Evolutionary conservation across 2,113 vertebrate genomes (phyloP).

Genomic region (Riparia riparia): DNA sequence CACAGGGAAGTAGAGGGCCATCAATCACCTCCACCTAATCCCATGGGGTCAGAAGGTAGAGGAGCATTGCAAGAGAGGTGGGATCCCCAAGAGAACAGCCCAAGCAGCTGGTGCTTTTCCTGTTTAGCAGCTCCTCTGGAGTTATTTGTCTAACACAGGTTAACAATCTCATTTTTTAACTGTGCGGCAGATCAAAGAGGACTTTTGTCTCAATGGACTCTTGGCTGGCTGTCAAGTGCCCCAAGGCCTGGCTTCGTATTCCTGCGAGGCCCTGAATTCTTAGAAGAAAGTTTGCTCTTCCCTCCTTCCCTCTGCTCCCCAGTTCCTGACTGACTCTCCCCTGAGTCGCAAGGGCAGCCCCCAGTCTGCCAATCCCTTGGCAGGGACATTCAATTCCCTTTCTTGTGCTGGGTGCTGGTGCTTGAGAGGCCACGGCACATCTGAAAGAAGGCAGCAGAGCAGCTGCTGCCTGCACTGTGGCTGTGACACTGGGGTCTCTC

Average conservation of each 20-base stretch:
- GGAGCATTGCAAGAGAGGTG: not conserved
- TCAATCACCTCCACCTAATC: not conserved
- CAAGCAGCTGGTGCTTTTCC: slow-evolving; percentile 27
- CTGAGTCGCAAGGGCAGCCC: not conserved
- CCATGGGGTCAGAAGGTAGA: not conserved
- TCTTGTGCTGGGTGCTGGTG: not conserved
- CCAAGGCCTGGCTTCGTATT: slow-evolving; percentile 11
- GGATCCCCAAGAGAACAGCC: not conserved
- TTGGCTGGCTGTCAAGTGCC: slow-evolving; percentile 68
- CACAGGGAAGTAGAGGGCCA: not conserved
- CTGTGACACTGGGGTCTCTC: not conserved
- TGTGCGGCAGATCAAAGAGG: slow-evolving; percentile 73
- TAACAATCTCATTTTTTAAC: slow-evolving; percentile 74
- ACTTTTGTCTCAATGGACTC: slow-evolving; percentile 67
- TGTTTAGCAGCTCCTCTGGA: slow-evolving; percentile 34
- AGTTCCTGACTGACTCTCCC: not conserved
- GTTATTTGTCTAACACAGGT: slow-evolving; percentile 68
- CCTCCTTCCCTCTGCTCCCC: not conserved
- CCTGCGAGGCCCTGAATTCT: slow-evolving; percentile 18
- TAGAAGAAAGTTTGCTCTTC: slow-evolving; percentile 49
- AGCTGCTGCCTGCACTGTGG: not conserved
- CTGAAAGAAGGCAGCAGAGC: not conserved
- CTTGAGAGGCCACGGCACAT: not conserved
- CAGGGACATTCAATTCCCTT: not conserved
- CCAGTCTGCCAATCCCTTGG: not conserved